These are phyloP conservation scores for Peromyscus attwateri DNA, from an alignment of 2,797 vertebrate species.

Conservation along the genomic window DNA sequence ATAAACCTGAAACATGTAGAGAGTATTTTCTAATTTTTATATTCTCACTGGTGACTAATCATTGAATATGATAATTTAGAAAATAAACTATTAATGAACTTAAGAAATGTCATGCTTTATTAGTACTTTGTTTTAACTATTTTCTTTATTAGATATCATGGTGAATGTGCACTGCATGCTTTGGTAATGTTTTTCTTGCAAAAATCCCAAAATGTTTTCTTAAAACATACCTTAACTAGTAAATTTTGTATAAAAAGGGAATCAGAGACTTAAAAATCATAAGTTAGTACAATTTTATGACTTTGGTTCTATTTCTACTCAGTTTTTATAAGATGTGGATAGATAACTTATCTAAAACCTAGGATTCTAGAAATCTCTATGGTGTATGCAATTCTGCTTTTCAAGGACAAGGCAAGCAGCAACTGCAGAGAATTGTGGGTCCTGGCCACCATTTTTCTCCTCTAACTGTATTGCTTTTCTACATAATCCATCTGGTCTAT, in stretches of 20 bases:
- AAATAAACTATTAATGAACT: neutral
- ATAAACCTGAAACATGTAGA: neutral
- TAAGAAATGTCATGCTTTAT: neutral
- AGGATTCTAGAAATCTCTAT: neutral
- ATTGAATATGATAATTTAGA: neutral
- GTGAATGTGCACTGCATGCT: neutral
- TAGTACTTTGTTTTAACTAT: constrained; percentile 32
- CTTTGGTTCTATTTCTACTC: constrained; percentile 28
- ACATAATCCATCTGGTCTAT: neutral
- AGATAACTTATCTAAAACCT: neutral
- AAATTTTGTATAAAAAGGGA: constrained; percentile 29
- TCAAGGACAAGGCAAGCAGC: neutral
- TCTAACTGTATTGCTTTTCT: neutral
- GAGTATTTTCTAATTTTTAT: neutral
- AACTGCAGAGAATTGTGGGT: neutral
- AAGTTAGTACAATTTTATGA: constrained; percentile 2
- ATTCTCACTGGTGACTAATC: neutral
- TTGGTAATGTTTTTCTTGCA: constrained; percentile 26
- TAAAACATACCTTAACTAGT: neutral
- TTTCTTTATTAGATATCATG: neutral
- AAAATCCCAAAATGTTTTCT: constrained; percentile 38
- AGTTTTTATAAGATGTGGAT: constrained; percentile 25
- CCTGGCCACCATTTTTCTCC: neutral
- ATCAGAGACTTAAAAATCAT: constrained; percentile 25
- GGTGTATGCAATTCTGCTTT: neutral